Evolutionary conservation across 2,888 invertebrate species (phyloP).

Genomic region (Drosophila atroscutellata): DNA sequence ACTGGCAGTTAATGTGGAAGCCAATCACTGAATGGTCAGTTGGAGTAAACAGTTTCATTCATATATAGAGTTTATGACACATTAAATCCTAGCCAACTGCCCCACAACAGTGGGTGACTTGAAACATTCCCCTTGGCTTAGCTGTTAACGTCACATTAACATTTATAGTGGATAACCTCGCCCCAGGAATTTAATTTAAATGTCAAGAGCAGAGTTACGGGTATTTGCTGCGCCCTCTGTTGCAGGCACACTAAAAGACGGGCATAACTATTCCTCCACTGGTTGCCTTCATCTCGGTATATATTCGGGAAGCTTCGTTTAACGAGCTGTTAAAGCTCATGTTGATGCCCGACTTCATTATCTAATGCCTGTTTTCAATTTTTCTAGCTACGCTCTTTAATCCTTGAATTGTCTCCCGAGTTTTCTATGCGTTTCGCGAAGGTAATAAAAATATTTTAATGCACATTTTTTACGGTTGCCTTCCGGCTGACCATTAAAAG

Average conservation of each 20-base stretch:
- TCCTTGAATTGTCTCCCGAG: conserved; percentile 29
- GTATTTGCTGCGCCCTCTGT: background rate
- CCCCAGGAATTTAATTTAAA: conserved; percentile 24
- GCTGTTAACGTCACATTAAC: conserved; percentile 27
- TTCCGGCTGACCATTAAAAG: conserved; percentile 65
- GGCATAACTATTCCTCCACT: conserved; percentile 12
- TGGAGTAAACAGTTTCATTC: background rate
- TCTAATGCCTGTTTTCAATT: conserved; percentile 74
- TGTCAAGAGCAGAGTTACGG: conserved; percentile 18
- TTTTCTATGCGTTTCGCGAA: conserved; percentile 15
- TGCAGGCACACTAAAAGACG: background rate
- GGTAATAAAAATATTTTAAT: conserved; percentile 79
- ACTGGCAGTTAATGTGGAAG: background rate
- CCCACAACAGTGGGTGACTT: background rate
- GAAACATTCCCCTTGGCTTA: background rate
- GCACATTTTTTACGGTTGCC: conserved; percentile 62
- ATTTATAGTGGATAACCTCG: conserved; percentile 15
- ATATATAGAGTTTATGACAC: background rate
- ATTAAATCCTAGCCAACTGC: background rate
- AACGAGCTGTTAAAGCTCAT: conserved; percentile 63
- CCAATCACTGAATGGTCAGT: background rate
- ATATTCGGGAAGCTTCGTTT: conserved; percentile 26
- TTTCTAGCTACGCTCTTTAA: conserved; percentile 56
- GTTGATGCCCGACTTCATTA: conserved; percentile 54
- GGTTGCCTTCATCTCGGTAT: conserved; percentile 1